These are phyloP conservation scores for Cosmopolites sordidus DNA, from an alignment of 2,888 invertebrate genomes.

Conservation along the genomic window DNA sequence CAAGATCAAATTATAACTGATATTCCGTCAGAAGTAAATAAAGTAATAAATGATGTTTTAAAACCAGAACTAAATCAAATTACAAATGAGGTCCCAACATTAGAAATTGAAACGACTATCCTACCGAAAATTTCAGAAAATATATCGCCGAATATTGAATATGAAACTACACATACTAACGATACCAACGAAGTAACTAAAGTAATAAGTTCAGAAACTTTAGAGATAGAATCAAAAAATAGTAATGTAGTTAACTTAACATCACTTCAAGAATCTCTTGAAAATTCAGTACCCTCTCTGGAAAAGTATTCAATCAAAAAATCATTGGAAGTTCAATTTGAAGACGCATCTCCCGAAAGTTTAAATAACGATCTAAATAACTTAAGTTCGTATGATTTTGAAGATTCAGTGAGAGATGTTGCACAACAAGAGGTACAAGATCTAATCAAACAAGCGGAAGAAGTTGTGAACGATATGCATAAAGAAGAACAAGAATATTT, in stretches of 20 bases:
- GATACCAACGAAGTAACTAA: background rate
- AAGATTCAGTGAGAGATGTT: constrained; percentile 25
- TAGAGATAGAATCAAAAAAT: background rate
- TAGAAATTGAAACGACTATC: background rate
- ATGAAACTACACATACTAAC: background rate
- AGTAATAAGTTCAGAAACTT: background rate
- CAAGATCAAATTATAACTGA: too few species aligned
- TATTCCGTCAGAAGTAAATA: background rate
- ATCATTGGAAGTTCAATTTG: constrained; percentile 7
- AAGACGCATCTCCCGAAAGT: constrained; percentile 4
- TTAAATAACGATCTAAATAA: constrained; percentile 2
- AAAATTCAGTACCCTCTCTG: background rate
- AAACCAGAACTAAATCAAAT: too few species aligned
- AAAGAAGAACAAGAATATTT: constrained; percentile 40
- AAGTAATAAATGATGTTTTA: background rate
- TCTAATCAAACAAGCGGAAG: constrained; percentile 43
- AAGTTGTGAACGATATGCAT: constrained; percentile 44
- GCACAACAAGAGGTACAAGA: constrained; percentile 40
- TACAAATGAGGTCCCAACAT: background rate
- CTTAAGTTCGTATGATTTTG: constrained; percentile 5
- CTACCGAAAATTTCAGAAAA: background rate
- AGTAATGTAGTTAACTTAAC: background rate
- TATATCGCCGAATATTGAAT: background rate
- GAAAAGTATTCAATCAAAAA: constrained; percentile 4
- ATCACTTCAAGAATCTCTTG: background rate